A percentile compares a stretch with the other conserved stretches of the same genome.
Evolutionary conservation across 2,888 invertebrate genomes (phyloP).

Genomic region (Drosophila anomelani): DNA sequence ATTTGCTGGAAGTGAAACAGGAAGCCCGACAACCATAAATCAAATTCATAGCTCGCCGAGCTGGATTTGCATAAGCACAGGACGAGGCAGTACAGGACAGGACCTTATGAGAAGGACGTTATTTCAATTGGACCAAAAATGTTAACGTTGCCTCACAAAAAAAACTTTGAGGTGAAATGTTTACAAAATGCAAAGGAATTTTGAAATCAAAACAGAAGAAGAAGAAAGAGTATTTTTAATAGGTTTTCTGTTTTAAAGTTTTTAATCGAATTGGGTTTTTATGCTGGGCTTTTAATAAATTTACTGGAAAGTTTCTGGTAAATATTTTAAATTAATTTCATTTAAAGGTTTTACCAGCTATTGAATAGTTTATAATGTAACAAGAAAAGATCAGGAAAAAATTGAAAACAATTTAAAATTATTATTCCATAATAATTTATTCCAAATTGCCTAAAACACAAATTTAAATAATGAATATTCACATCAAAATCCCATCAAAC

Average conservation of each 20-base stretch:
- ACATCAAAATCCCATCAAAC: neutral
- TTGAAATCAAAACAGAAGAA: neutral
- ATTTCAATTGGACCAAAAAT: constrained; percentile 10
- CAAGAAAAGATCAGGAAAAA: neutral
- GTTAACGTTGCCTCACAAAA: neutral
- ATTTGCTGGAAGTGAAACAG: constrained; percentile 44
- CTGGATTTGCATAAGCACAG: constrained; percentile 26
- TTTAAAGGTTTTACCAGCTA: neutral
- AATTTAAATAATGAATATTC: neutral
- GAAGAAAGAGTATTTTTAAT: neutral
- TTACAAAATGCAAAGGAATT: neutral
- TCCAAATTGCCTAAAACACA: no score
- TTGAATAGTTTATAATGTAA: neutral
- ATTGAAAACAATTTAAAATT: neutral
- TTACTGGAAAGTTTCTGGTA: neutral
- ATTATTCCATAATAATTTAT: no score
- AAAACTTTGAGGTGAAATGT: neutral
- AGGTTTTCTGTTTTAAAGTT: neutral
- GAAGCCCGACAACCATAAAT: constrained; percentile 51
- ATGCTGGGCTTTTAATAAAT: neutral
- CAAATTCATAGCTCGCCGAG: constrained; percentile 61
- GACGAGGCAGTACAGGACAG: neutral
- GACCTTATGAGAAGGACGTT: neutral
- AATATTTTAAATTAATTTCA: neutral
- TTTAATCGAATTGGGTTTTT: neutral